Evolutionary conservation across 2,888 invertebrate species (phyloP).

Genomic region (Nomada lathburiana): DNA sequence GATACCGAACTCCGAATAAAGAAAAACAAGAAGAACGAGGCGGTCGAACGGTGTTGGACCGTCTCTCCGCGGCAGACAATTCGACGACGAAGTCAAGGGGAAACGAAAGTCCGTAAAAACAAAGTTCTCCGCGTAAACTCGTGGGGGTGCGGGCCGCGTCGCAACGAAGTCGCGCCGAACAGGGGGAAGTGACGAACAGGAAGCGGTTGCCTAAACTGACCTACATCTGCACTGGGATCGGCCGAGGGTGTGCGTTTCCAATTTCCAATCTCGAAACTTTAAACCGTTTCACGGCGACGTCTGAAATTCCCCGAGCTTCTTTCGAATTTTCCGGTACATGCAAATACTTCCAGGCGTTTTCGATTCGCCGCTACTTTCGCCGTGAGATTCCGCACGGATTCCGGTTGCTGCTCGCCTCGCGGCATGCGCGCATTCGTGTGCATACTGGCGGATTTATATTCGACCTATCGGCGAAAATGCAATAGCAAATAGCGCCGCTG

Average conservation of each 20-base stretch:
- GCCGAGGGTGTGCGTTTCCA: slow-evolving; percentile 53
- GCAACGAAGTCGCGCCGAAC: slow-evolving; percentile 41
- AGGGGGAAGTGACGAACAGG: slow-evolving; percentile 55
- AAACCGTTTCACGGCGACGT: slow-evolving; percentile 42
- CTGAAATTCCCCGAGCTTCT: slow-evolving; percentile 49
- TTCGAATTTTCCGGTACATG: slow-evolving; percentile 46
- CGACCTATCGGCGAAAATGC: not conserved
- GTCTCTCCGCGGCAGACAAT: not conserved
- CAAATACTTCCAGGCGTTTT: slow-evolving; percentile 48
- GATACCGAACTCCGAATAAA: too few species aligned
- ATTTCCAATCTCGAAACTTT: slow-evolving; percentile 65
- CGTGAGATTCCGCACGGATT: slow-evolving; percentile 18
- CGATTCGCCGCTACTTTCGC: slow-evolving; percentile 47
- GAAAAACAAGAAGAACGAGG: not conserved
- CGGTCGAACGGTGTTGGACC: not conserved
- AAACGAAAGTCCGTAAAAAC: slow-evolving; percentile 5
- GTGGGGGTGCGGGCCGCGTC: not conserved
- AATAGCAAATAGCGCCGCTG: not conserved
- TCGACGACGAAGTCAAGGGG: slow-evolving; percentile 3
- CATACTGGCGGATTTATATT: not conserved
- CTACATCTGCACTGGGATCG: slow-evolving; percentile 25
- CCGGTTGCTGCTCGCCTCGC: not conserved
- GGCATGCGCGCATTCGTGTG: too few species aligned
- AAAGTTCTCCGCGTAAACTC: slow-evolving; percentile 24
- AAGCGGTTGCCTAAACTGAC: slow-evolving; percentile 47